Percentiles rank a stretch among this genome's conserved stretches.
phyloP scores from a whole-genome alignment of 53 echinoderm and acorn worm genomes.

The Glandiceps talaboti region DNA sequence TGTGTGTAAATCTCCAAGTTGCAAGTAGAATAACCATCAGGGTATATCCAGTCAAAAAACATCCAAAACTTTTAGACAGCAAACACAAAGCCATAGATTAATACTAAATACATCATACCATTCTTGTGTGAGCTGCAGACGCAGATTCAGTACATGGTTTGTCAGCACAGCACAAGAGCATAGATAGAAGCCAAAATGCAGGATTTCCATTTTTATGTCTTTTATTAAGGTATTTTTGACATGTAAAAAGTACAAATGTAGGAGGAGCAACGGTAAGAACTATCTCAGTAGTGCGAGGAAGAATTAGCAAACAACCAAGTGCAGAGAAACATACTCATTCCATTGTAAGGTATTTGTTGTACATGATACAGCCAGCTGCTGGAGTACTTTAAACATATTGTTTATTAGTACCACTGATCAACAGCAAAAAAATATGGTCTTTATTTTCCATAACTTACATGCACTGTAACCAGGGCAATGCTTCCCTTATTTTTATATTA shows the following conservation, averaged over 20 bases:
- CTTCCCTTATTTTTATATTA: neutral
- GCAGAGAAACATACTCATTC: neutral
- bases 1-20: too few relatives aligned
- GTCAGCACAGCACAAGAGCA: too few relatives aligned
- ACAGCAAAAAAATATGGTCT: neutral
- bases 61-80: too few relatives aligned
- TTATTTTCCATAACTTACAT: neutral
- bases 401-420: neutral
- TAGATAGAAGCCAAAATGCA: neutral
- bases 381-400: neutral
- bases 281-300: neutral
- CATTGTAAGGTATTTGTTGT: neutral
- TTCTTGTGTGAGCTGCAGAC: too few relatives aligned
- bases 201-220: slow-evolving; percentile 25
- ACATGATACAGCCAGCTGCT: neutral
- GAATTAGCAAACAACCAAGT: neutral
- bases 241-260: slow-evolving; percentile 78
- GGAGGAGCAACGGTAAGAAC: neutral
- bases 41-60: too few relatives aligned
- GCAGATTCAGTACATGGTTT: too few relatives aligned
- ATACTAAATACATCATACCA: too few relatives aligned
- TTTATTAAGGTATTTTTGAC: slow-evolving; percentile 48
- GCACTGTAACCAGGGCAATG: neutral
- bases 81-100: too few relatives aligned
- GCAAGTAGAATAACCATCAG: too few relatives aligned